Base-by-base conservation (phyloP, 1,140 invertebrate genomes). In the Phortica variegata region DNA sequence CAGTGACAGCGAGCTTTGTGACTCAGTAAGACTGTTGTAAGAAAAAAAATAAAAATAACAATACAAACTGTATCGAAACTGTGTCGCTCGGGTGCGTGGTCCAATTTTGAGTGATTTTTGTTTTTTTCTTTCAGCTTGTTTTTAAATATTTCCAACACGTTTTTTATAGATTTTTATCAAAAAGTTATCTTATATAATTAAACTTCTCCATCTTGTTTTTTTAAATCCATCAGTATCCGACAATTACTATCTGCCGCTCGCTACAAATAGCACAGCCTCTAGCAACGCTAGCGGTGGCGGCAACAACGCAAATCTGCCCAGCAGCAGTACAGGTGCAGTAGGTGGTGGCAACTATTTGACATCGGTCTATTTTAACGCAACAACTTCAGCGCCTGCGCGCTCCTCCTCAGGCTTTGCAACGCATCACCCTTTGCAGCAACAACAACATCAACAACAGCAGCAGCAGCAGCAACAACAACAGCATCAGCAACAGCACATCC, bases 341-440 rank as follows among this genome's bases (percentile, higher is more conserved):
- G 43, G 49, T 17, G 10, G n/a, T 19, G 39, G 54, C 36, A 60
- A 56, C 32, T 75, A 75, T 48, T 44, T 63, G 51, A 50, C 69
- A 58, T 58, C 71, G 49, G 60, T 69, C 54, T 73, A 76, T 58
- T 76, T 76, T 58, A 69, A 60, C 43, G 49, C 71, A 43, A 66
- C 73, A 47, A 61, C 73, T 46, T 58, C 69, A 34, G 56, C 72
- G 42, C 49, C 70, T 55, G 54, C 71, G 61, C 54, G 56, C 44
- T 68, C 46, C 37, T n/a, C n/a, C n/a, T n/a, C n/a, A n/a, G 63
- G 58, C 47, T 66, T 53, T 41, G 45, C 51, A 33, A 43, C 59
- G 31, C 65, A 73, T 69, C 71, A 74, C 71, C 69, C 66, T 61
- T 62, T 74, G 61, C 70, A 71, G 51, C 46, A 50, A 29, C 47